Base-by-base conservation (phyloP, 2,888 invertebrate species). In the Philonicus albiceps region DNA sequence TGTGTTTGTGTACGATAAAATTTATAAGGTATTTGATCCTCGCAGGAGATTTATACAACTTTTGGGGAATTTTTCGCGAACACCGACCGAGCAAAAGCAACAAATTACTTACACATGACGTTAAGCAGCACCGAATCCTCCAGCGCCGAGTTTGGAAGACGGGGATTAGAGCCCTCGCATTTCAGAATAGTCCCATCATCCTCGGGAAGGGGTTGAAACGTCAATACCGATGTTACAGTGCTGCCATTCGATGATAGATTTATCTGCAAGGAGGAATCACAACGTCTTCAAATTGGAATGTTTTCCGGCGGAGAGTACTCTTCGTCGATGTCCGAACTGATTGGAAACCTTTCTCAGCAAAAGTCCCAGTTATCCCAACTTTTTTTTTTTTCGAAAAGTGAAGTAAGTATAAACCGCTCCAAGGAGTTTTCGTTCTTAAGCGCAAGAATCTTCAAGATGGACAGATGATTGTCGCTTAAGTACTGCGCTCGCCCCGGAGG, bases 101-200 rank as follows among this genome's bases (percentile, higher is more conserved):
- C 84, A 84, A 84, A 84, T 84, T 86, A 96, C 97, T 97, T 93
- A 98, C 97, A 98, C 90, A 97, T 96, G 89, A 98, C 96, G 92
- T 97, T 97, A 89, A 98, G 93, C 90, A 95, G 95, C 92, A 96
- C 95, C 40, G 95, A 94, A 92, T 97, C 97, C 90, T 97, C 97
- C 86, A 97, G 94, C 89, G 95, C 95, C 86, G 95, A 95, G 80
- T 95, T 95, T 13, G 95, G 94, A 88, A 98, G 93, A 88, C 95
- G 94, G 86, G 95, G 96, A 93, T 98, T 98, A 91, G 96, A 96
- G 5, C 97, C 97, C 90, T 96, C 95, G 91, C 97, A 98, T 91
- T 96, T 96, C 88, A 98, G 94, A 91, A 95, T 94, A 86, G 96
- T 96, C 7, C 96, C 96, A 90, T 97, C 96, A 91, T 98, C 97